Percentiles rank a stretch among this genome's conserved stretches.
Evolutionary conservation across 2,797 vertebrate genomes (phyloP).

Genomic region (Smutsia temminckii): DNA sequence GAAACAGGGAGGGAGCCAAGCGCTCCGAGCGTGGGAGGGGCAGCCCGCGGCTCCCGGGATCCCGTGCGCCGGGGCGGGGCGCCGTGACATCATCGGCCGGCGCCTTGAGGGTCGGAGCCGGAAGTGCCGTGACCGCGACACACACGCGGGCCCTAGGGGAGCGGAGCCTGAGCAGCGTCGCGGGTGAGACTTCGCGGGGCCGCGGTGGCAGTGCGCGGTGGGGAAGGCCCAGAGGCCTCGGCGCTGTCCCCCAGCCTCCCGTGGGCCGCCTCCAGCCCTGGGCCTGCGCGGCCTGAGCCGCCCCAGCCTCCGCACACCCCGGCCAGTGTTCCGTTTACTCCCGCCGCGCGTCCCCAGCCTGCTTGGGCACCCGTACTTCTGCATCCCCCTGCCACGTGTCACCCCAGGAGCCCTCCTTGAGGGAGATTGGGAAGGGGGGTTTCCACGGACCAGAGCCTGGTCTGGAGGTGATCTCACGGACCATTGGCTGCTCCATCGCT

Average conservation of each 20-base stretch:
- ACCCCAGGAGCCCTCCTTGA: not conserved
- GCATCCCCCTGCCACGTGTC: not conserved
- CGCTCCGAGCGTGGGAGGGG: not conserved
- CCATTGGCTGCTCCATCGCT: not conserved
- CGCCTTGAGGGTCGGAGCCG: conserved; percentile 56
- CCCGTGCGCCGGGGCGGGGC: not conserved
- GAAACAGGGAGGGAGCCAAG: accelerated
- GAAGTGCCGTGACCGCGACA: conserved; percentile 1
- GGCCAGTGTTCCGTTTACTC: not conserved
- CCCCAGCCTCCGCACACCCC: not conserved
- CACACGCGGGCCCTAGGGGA: conserved; percentile 18
- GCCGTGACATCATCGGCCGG: conserved; percentile 75
- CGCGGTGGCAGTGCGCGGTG: not conserved
- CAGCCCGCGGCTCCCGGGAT: not conserved
- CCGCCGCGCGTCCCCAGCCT: not conserved
- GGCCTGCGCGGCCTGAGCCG: not conserved
- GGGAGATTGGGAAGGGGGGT: not conserved
- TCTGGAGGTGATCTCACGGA: not conserved
- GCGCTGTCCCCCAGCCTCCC: not conserved
- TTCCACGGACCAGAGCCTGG: too few relatives aligned
- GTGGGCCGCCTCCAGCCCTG: not conserved
- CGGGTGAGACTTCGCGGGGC: conserved; percentile 47
- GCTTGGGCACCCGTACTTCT: not conserved
- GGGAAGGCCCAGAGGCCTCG: not conserved
- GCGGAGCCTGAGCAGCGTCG: accelerated